phyloP scores from a whole-genome alignment of 1,140 invertebrate species.

The Drosophila sulfurigaster region DNA sequence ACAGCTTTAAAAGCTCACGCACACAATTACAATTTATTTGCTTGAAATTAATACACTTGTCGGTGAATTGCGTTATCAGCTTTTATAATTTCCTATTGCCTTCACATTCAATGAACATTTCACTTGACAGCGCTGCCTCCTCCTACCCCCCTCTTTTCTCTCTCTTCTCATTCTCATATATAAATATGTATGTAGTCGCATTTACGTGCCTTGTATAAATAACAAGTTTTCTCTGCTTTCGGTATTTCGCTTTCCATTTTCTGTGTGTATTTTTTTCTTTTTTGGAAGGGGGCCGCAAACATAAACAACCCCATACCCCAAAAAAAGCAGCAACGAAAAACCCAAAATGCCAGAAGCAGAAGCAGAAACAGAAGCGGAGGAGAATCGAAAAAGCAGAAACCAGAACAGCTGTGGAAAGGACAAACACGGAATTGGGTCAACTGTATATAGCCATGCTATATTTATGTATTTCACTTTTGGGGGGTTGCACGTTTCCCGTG shows the following conservation, averaged over 20 bases:
- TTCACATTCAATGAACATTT: conserved; percentile 69
- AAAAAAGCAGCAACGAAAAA: conserved; percentile 40
- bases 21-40: conserved; percentile 4
- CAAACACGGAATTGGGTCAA: conserved; percentile 77
- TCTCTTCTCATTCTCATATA: neutral
- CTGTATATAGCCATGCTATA: conserved; percentile 59
- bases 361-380: conserved; percentile 29
- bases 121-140: conserved; percentile 57
- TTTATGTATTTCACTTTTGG: conserved; percentile 25
- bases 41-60: conserved; percentile 35
- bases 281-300: conserved; percentile 39
- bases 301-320: conserved; percentile 79
- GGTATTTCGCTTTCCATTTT: conserved; percentile 49
- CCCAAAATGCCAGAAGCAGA: conserved; percentile 40
- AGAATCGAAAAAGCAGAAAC: conserved; percentile 38
- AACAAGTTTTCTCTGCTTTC: conserved; percentile 58
- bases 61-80: conserved; percentile 50
- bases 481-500: conserved; percentile 58
- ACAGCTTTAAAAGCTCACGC: conserved; percentile 6
- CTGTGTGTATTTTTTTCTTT: no score
- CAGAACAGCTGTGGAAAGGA: conserved; percentile 80
- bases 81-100: conserved; percentile 54
- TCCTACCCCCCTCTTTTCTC: neutral
- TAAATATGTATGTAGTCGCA: conserved; percentile 5
- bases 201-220: conserved; percentile 77